A percentile compares a stretch with the other conserved stretches of the same genome.
These are phyloP conservation scores for Botia almorhae DNA, from an alignment of 2,797 vertebrate species.

Conservation along the genomic window DNA sequence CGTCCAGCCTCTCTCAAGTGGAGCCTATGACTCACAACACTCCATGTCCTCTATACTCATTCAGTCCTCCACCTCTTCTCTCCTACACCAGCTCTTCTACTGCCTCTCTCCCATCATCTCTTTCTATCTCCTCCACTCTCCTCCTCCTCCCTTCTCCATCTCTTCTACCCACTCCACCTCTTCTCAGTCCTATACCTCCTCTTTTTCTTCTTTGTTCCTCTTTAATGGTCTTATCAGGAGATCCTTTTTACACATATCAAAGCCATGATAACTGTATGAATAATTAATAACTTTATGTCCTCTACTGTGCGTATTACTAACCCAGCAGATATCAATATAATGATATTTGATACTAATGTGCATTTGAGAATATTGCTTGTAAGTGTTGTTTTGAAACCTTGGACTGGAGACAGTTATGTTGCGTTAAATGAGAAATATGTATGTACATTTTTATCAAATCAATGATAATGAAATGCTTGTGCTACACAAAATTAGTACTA, in stretches of 20 bases:
- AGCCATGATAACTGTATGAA: neutral
- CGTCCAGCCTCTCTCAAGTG: neutral
- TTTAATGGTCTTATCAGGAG: neutral
- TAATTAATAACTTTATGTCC: neutral
- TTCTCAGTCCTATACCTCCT: conserved; percentile 6
- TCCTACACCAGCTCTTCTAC: neutral
- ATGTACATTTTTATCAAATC: neutral
- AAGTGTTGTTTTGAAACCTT: neutral
- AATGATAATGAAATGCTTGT: neutral
- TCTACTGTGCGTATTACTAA: neutral
- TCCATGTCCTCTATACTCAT: neutral
- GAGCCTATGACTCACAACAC: conserved; percentile 29
- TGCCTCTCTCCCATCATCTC: conserved; percentile 6
- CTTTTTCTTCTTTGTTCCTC: neutral
- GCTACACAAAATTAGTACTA: neutral
- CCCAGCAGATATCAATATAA: neutral
- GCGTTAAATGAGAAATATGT: no score
- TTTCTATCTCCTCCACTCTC: conserved; percentile 5
- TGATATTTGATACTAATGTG: neutral
- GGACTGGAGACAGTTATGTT: neutral
- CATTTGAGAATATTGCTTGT: conserved; percentile 5
- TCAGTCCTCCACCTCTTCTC: neutral
- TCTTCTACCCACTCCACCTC: conserved; percentile 5
- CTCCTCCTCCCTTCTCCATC: neutral
- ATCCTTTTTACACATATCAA: neutral